Percentiles rank a stretch among this genome's conserved stretches.
Conservation (phyloP, 2,113 vertebrate species). For the Dissostichus mawsoni region DNA sequence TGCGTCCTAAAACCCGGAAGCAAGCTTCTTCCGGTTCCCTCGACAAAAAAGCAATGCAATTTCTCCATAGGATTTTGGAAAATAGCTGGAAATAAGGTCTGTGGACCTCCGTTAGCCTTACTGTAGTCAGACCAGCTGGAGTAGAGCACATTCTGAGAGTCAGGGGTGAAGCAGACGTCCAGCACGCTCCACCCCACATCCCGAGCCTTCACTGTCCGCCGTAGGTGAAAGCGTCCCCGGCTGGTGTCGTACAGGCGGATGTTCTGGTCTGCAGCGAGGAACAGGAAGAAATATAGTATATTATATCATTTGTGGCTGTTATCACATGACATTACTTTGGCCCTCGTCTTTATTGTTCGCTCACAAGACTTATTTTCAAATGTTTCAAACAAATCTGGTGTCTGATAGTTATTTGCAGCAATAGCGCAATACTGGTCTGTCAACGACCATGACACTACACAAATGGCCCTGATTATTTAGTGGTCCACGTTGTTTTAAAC, state of each 20-base stretch:
- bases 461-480: not conserved
- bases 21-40: too few species aligned
- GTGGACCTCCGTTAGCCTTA: conserved; percentile 67
- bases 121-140: conserved; percentile 96
- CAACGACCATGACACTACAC: not conserved
- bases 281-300: not conserved
- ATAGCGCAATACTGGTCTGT: not conserved
- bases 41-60: too few species aligned
- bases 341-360: not conserved
- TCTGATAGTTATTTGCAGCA: not conserved
- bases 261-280: conserved; percentile 87
- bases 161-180: conserved; percentile 93
- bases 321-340: not conserved
- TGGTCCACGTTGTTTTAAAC: conserved; percentile 17
- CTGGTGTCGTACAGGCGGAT: conserved; percentile 91
- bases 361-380: too few species aligned
- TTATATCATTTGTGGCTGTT: not conserved
- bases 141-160: conserved; percentile 88
- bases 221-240: conserved; percentile 86
- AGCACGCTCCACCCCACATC: conserved; percentile 94
- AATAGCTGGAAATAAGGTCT: too few species aligned
- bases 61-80: too few species aligned
- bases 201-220: conserved; percentile 89
- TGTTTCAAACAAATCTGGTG: too few species aligned
- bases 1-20: too few species aligned